A percentile compares a stretch with the other conserved stretches of the same genome.
Evolutionary conservation across 2,888 invertebrate genomes (phyloP).

Genomic region (Apoderus coryli): DNA sequence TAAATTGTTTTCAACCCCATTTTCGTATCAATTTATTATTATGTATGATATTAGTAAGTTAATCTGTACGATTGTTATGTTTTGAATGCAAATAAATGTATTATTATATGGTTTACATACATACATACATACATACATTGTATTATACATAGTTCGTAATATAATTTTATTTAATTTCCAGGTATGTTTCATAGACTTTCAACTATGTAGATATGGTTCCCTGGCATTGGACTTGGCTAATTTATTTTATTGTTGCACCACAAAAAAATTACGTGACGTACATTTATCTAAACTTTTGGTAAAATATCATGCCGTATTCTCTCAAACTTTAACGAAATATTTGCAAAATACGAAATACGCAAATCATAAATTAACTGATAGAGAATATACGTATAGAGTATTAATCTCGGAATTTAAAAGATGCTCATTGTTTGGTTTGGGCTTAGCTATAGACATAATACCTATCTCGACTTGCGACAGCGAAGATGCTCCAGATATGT

Average conservation of each 20-base stretch:
- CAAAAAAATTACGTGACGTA: conserved; percentile 41
- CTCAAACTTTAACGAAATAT: conserved; percentile 35
- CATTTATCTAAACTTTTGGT: conserved; percentile 43
- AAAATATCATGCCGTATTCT: conserved; percentile 45
- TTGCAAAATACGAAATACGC: conserved; percentile 34
- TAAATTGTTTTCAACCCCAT: too few species aligned
- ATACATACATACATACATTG: too few species aligned
- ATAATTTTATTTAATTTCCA: conserved; percentile 24
- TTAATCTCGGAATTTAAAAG: conserved; percentile 46
- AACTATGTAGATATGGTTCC: conserved; percentile 53
- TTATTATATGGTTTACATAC: too few species aligned
- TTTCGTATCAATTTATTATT: too few species aligned
- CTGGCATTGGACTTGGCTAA: conserved; percentile 52
- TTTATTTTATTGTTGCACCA: conserved; percentile 51
- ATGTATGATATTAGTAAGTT: too few species aligned
- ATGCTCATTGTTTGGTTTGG: conserved; percentile 50
- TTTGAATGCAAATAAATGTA: too few species aligned
- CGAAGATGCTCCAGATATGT: conserved; percentile 56
- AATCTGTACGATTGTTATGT: too few species aligned
- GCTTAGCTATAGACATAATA: conserved; percentile 54
- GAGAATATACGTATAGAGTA: conserved; percentile 8
- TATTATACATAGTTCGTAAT: background rate
- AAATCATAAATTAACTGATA: conserved; percentile 9
- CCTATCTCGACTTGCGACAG: conserved; percentile 58
- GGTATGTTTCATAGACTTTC: conserved; percentile 59